Evolutionary conservation across 2,797 vertebrate species (phyloP).

Genomic region (Enteromius fasciolatus): DNA sequence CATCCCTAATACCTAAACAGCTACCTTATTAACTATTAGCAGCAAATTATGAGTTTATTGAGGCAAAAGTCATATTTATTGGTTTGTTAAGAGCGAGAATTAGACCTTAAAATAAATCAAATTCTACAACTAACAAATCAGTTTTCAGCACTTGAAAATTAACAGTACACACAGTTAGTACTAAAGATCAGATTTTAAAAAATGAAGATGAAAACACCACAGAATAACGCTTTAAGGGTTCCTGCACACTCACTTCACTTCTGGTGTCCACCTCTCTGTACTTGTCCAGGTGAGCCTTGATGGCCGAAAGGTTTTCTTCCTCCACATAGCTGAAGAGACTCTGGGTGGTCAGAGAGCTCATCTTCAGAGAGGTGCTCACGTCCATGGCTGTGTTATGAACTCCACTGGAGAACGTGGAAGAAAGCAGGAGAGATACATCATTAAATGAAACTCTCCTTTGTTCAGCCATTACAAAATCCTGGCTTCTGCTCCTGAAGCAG

Average conservation of each 20-base stretch:
- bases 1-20: too few species aligned
- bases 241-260: slow-evolving; percentile 85
- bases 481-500: slow-evolving; percentile 4
- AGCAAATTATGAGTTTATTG: too few species aligned
- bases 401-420: slow-evolving; percentile 28
- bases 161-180: neutral
- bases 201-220: neutral
- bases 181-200: neutral
- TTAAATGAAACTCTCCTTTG: slow-evolving; percentile 37
- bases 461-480: slow-evolving; percentile 13
- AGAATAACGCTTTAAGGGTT: neutral
- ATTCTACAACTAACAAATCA: neutral
- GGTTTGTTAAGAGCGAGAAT: too few species aligned
- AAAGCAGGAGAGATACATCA: slow-evolving; percentile 28
- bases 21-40: too few species aligned
- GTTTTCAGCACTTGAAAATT: neutral
- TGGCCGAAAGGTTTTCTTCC: slow-evolving; percentile 91
- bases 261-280: slow-evolving; percentile 94
- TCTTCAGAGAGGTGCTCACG: slow-evolving; percentile 80
- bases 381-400: slow-evolving; percentile 73
- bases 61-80: too few species aligned
- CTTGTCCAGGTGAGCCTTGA: slow-evolving; percentile 92
- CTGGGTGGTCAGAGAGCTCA: slow-evolving; percentile 89
- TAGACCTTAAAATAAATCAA: neutral
- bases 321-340: slow-evolving; percentile 92